Percentiles rank a stretch among this genome's conserved stretches.
Evolutionary conservation across 2,113 vertebrate genomes (phyloP).

Genomic region (Eclectus roratus): DNA sequence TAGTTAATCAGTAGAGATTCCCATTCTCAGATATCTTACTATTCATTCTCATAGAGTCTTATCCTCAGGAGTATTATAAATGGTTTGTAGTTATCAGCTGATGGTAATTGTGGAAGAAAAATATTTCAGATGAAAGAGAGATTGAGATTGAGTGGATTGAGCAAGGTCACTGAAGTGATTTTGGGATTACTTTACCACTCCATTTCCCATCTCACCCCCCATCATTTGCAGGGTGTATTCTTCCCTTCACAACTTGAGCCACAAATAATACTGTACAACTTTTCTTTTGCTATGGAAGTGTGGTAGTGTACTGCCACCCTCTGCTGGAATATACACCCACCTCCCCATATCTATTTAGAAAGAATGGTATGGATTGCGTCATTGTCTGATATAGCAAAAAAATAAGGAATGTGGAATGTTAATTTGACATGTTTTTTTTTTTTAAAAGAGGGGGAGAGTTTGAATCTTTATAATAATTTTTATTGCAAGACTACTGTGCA

Average conservation of each 20-base stretch:
- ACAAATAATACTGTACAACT: neutral
- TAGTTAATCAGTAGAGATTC: neutral
- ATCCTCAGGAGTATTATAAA: neutral
- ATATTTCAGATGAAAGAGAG: slow-evolving; percentile 11
- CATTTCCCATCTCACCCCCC: neutral
- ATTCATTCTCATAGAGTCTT: neutral
- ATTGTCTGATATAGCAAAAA: neutral
- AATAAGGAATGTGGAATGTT: neutral
- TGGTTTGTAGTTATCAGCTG: neutral
- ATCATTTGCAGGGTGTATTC: neutral
- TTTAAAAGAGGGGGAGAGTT: neutral
- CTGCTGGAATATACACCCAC: slow-evolving; percentile 18
- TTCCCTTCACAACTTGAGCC: neutral
- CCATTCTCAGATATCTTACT: neutral
- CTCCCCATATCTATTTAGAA: neutral
- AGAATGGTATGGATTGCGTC: neutral
- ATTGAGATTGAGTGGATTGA: neutral
- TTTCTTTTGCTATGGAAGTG: neutral
- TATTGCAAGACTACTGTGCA: neutral
- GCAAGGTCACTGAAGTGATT: neutral
- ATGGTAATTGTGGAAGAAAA: neutral
- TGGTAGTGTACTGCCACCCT: slow-evolving; percentile 41
- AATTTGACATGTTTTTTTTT: neutral
- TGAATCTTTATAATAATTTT: neutral
- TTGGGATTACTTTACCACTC: neutral